Conservation (phyloP, 2,113 vertebrate species). For the Alligator sinensis region DNA sequence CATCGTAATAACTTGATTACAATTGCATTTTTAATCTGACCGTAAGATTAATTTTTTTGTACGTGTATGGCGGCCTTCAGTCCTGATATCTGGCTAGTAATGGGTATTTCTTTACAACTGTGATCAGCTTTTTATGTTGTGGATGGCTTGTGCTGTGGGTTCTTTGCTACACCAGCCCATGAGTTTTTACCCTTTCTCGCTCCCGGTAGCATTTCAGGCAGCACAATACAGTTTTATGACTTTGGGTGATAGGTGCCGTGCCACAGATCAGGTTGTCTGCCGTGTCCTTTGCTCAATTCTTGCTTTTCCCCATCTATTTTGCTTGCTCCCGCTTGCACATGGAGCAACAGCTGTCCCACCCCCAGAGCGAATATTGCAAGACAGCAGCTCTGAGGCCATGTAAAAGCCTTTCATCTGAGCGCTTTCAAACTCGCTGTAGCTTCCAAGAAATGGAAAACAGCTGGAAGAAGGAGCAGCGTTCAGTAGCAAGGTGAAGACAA, state of each 20-base stretch:
- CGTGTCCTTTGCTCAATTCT: not conserved
- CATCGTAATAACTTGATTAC: not conserved
- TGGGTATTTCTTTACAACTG: not conserved
- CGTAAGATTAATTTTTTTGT: not conserved
- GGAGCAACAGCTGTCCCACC: not conserved
- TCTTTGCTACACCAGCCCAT: not conserved
- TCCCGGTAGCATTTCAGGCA: not conserved
- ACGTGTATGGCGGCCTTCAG: not conserved
- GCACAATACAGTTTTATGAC: not conserved
- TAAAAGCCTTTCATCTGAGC: not conserved
- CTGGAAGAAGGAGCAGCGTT: no score
- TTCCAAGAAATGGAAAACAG: no score
- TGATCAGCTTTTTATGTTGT: not conserved
- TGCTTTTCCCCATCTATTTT: not conserved
- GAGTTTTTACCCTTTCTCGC: not conserved
- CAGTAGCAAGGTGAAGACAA: not conserved
- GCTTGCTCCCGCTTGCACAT: not conserved
- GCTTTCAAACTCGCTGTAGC: not conserved
- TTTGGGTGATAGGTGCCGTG: not conserved
- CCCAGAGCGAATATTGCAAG: not conserved
- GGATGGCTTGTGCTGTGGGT: not conserved
- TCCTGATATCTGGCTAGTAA: not conserved
- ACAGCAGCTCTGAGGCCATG: not conserved
- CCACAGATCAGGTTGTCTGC: not conserved
- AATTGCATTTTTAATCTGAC: not conserved